Evolutionary conservation across 2,113 vertebrate species (phyloP).

Genomic region (Corydoras maculifer): DNA sequence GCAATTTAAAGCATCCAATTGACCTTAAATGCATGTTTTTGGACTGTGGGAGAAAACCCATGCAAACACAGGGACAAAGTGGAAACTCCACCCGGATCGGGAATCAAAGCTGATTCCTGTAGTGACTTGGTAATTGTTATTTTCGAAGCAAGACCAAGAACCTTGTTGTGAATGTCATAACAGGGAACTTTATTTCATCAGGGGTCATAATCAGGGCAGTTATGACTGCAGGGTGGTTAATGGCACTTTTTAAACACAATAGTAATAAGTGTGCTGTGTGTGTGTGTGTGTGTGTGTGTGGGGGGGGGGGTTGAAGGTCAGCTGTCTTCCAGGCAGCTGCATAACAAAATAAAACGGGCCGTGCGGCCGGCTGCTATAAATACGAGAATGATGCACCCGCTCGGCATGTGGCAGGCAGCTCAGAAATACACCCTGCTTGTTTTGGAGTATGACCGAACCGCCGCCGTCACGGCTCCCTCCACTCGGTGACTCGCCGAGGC

Average conservation of each 20-base stretch:
- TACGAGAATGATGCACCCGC: conserved; percentile 58
- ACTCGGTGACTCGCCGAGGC: conserved; percentile 10
- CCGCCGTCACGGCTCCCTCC: conserved; percentile 38
- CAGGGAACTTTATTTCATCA: no score
- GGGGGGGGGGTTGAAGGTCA: background rate
- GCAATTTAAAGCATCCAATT: no score
- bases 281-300: no score
- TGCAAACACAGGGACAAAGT: no score
- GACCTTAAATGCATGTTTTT: no score
- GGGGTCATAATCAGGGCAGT: no score
- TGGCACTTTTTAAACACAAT: no score
- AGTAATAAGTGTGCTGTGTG: no score
- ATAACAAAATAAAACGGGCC: conserved; percentile 9
- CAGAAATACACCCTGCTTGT: conserved; percentile 47
- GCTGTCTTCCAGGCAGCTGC: background rate
- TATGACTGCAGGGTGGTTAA: no score
- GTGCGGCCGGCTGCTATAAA: conserved; percentile 48
- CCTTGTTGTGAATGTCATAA: background rate
- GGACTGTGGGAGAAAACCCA: no score
- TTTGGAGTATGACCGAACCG: conserved; percentile 55
- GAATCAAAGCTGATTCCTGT: background rate
- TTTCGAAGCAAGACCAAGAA: conserved; percentile 5
- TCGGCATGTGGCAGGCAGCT: conserved; percentile 55
- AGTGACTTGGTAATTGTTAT: background rate
- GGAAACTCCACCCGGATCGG: no score